Evolutionary conservation across 2,888 invertebrate genomes (phyloP).

Genomic region (Aquatica leii): DNA sequence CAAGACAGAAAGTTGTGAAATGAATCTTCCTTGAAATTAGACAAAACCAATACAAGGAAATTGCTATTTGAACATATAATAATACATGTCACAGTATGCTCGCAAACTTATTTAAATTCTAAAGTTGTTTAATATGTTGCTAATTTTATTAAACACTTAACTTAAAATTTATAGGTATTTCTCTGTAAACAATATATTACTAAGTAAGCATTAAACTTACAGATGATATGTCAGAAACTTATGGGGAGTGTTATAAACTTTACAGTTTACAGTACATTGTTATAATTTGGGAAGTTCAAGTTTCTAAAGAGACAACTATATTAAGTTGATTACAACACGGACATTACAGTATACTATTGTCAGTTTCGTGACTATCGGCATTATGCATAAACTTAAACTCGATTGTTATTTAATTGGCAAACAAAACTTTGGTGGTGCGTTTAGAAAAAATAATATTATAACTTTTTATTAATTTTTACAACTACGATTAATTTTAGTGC

Average conservation of each 20-base stretch:
- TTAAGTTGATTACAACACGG: constrained; percentile 1
- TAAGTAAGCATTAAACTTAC: constrained; percentile 3
- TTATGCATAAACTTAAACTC: neutral
- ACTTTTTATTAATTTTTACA: no score
- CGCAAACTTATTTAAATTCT: no score
- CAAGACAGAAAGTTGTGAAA: no score
- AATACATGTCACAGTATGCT: no score
- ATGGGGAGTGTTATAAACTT: constrained; percentile 8
- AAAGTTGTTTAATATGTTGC: no score
- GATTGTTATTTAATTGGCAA: neutral
- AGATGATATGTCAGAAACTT: constrained; percentile 8
- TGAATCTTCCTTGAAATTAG: no score
- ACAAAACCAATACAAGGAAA: no score
- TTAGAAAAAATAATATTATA: no score
- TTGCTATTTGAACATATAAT: no score
- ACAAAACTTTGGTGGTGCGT: no score
- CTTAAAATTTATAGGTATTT: neutral
- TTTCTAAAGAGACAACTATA: constrained; percentile 3
- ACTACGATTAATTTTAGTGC: no score
- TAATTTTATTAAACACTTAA: neutral
- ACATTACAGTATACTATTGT: neutral
- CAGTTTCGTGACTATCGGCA: neutral
- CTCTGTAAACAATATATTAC: constrained; percentile 2
- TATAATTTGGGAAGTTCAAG: constrained; percentile 3
- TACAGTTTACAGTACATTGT: constrained; percentile 8